Evolutionary conservation across 2,797 vertebrate species (phyloP).

Genomic region (Moxostoma hubbsi): DNA sequence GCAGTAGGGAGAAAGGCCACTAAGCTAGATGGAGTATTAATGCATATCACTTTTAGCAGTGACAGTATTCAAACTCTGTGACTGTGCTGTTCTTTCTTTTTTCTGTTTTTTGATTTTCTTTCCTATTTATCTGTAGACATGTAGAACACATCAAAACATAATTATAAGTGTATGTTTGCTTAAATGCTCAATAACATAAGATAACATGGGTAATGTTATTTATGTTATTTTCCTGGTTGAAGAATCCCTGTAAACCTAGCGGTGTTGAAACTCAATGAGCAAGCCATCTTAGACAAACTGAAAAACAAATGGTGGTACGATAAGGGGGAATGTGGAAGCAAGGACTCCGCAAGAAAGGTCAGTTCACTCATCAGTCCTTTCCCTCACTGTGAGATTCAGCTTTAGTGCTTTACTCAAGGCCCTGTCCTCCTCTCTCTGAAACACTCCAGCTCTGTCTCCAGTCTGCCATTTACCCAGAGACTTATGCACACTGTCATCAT

Average conservation of each 20-base stretch:
- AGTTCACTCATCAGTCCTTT: slow-evolving; percentile 79
- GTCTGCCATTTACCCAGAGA: slow-evolving; percentile 69
- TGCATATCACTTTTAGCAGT: slow-evolving; percentile 92
- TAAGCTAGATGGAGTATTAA: slow-evolving; percentile 94
- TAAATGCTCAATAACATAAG: slow-evolving; percentile 97
- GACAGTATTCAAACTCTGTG: slow-evolving; percentile 74
- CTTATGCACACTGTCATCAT: slow-evolving; percentile 23
- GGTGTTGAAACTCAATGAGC: slow-evolving; percentile 99
- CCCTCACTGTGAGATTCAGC: slow-evolving; percentile 59
- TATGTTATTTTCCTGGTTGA: slow-evolving; percentile 98
- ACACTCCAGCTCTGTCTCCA: slow-evolving; percentile 67
- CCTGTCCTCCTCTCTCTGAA: slow-evolving; percentile 41
- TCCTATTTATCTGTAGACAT: slow-evolving; percentile 58
- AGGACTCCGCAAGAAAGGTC: slow-evolving; percentile 99
- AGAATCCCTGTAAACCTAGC: slow-evolving; percentile 99
- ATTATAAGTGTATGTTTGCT: slow-evolving; percentile 65
- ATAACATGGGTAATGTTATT: slow-evolving; percentile 99
- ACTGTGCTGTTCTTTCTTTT: slow-evolving; percentile 66
- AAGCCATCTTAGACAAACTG: slow-evolving; percentile 99
- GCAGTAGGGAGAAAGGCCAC: slow-evolving; percentile 87
- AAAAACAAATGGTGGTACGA: slow-evolving; percentile 99
- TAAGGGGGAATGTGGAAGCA: slow-evolving; percentile 99
- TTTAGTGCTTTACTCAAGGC: slow-evolving; percentile 57
- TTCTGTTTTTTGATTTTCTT: slow-evolving; percentile 46
- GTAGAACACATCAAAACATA: slow-evolving; percentile 74